A percentile compares a stretch with the other conserved stretches of the same genome.
These are phyloP conservation scores for Eupsittula cactorum DNA, from an alignment of 2,113 vertebrate genomes.

Conservation along the genomic window DNA sequence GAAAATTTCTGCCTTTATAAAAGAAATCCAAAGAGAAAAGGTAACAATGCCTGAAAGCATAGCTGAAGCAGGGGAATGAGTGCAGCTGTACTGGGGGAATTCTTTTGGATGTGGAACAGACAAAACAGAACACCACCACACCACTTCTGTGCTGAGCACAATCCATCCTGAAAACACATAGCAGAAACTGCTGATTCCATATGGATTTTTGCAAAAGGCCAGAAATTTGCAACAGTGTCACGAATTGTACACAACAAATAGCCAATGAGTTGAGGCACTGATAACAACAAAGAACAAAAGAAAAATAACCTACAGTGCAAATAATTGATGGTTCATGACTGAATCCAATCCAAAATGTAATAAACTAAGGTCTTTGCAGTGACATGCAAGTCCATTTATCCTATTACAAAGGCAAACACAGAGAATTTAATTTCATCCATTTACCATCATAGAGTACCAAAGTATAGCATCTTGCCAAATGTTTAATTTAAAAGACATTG, in stretches of 20 bases:
- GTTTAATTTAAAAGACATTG: slow-evolving; percentile 17
- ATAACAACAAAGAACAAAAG: neutral
- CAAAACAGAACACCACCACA: neutral
- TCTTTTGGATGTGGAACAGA: neutral
- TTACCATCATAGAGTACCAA: neutral
- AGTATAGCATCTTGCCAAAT: neutral
- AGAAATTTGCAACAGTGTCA: neutral
- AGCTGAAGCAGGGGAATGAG: neutral
- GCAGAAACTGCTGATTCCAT: neutral
- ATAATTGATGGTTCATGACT: neutral
- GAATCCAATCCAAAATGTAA: neutral
- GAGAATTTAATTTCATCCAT: neutral
- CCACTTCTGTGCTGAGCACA: neutral
- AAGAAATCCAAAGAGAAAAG: neutral
- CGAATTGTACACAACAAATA: neutral
- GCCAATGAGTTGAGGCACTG: neutral
- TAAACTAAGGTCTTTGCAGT: neutral
- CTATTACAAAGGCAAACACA: neutral
- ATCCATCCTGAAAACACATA: neutral
- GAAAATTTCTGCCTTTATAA: neutral
- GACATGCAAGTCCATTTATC: neutral
- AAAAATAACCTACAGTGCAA: neutral
- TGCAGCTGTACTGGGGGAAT: neutral
- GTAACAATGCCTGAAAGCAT: neutral
- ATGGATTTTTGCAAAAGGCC: neutral